A percentile compares a stretch with the other conserved stretches of the same genome.
phyloP scores from a whole-genome alignment of 2,888 invertebrate species.

The Ophion obscuratus region DNA sequence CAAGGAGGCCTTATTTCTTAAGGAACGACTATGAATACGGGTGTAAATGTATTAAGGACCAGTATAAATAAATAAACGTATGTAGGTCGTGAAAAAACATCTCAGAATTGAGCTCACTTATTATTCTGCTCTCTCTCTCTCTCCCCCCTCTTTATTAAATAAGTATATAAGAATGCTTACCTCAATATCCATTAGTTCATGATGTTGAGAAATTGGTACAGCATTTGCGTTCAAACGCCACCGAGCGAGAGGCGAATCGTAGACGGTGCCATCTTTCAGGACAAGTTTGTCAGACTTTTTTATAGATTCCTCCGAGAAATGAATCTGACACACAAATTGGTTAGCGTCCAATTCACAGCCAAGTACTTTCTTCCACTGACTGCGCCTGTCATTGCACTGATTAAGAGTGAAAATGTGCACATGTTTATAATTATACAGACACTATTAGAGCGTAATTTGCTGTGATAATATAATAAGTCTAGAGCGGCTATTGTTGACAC shows the following conservation, averaged over 20 bases:
- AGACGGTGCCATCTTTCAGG: neutral
- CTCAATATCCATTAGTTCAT: neutral
- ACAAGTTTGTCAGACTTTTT: neutral
- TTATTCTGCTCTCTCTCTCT: no score
- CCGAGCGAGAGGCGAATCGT: neutral
- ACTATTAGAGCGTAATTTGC: no score
- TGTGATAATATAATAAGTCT: no score
- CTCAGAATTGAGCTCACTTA: no score
- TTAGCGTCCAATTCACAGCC: neutral
- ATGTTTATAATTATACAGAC: no score
- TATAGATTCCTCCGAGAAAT: neutral
- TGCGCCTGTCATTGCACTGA: conserved; percentile 1
- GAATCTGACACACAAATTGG: neutral
- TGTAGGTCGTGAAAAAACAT: no score
- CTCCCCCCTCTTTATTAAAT: neutral
- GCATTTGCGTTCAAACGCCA: neutral
- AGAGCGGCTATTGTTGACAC: no score
- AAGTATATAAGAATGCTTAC: neutral
- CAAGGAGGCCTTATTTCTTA: no score
- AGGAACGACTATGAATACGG: no score
- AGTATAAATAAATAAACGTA: no score
- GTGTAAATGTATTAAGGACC: no score
- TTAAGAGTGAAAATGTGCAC: no score
- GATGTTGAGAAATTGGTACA: neutral
- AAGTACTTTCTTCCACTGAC: neutral